Base-by-base conservation (phyloP, 2,797 vertebrate species). In the Trematomus bernacchii region DNA sequence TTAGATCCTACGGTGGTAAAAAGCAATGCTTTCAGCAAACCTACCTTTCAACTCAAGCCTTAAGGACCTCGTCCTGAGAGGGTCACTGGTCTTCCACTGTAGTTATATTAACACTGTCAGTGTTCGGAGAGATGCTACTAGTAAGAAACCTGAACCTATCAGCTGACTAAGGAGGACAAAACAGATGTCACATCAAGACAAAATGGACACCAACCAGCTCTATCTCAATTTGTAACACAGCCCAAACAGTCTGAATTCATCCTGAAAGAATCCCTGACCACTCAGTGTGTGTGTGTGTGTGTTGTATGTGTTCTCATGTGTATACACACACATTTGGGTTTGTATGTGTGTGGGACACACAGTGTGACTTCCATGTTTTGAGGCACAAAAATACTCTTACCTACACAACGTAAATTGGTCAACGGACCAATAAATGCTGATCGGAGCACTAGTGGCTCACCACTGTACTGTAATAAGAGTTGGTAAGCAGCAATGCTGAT, bases 321-420 rank as follows among this genome's bases (percentile, higher is more conserved):
- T 88, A 75, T 87, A 65, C 81, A 85, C 84, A 65, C 83, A 85
- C 84, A 86, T 88, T 86, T 87, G 85, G 74, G 79, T 88, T 85
- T 87, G 81, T 81, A 76, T 81, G 79, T 85, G 83, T 86, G 85
- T 62, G 73, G 51, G 84, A 86, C 73, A 91, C 85, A 89, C 87
- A 91, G 92, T 87, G 92, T 89, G 87, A 92, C 90, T 91, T 92
- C 85, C 79, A 88, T 90, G 79, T 88, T 88, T 93, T 91, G 91
- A 94, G 93, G 93, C 93, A 94, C 93, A 91, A 78, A 88, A 89
- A 93, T 87, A 93, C 91, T 91, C 91, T 89, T 90, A 92, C 81
- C 87, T 81, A 91, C 88, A 87, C 79, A 92, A 88, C 71, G 72
- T 86, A 46, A 68, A 91, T 77, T 82, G 86, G 85, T 77, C 90